A percentile compares a stretch with the other conserved stretches of the same genome.
These are phyloP conservation scores for Galbula dea DNA, from an alignment of 2,113 vertebrate species.

Conservation along the genomic window DNA sequence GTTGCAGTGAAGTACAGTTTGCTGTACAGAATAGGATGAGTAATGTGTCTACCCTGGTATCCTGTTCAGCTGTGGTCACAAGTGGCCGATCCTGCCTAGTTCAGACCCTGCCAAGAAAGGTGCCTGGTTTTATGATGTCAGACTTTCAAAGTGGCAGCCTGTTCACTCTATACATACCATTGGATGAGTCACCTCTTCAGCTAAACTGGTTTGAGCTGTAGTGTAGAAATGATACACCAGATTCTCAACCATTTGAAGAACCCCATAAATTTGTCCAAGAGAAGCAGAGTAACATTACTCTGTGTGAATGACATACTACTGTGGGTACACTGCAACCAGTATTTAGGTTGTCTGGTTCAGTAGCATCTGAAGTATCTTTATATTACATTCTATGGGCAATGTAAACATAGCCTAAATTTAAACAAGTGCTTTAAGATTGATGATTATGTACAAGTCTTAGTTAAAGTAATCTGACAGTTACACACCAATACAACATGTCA, in stretches of 20 bases:
- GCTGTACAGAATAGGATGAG: not conserved
- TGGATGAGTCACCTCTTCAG: not conserved
- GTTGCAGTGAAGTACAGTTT: not conserved
- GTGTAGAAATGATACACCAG: not conserved
- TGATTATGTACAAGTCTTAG: not conserved
- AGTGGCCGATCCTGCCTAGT: rapidly evolving
- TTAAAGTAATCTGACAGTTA: not conserved
- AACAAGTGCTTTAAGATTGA: not conserved
- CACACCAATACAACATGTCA: not conserved
- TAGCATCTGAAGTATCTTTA: not conserved
- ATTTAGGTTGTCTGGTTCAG: not conserved
- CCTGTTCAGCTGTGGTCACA: not conserved
- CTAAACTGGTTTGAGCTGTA: not conserved
- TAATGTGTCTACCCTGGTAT: not conserved
- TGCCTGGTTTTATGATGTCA: not conserved
- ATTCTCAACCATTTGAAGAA: not conserved
- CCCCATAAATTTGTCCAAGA: not conserved
- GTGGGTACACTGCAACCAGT: not conserved
- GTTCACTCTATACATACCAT: not conserved
- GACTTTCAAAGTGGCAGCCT: not conserved
- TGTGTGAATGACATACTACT: not conserved
- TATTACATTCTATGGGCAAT: not conserved
- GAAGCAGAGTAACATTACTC: not conserved
- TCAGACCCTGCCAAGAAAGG: not conserved
- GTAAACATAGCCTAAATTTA: not conserved